phyloP scores from a whole-genome alignment of 1,140 invertebrate species.

The Pseudomyrmex gracilis region DNA sequence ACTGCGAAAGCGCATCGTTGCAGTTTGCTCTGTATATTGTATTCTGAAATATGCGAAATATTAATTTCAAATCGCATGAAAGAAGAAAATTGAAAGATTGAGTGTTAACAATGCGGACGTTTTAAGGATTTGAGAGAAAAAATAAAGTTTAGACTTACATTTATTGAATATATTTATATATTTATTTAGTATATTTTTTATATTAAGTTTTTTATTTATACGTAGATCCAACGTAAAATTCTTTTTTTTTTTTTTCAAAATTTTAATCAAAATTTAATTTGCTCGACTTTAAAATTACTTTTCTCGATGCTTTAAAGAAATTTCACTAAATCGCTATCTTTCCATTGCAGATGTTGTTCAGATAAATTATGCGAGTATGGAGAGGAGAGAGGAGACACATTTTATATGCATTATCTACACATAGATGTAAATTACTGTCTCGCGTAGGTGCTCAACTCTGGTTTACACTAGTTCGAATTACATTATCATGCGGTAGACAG shows the following conservation, averaged over 20 bases:
- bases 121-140: neutral
- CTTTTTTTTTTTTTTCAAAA: neutral
- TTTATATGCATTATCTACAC: constrained; percentile 19
- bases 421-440: constrained; percentile 33
- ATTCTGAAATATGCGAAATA: neutral
- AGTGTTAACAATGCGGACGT: neutral
- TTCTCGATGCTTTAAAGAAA: neutral
- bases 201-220: too few species aligned
- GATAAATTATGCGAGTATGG: constrained; percentile 7
- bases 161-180: too few species aligned
- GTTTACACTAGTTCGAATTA: constrained; percentile 38
- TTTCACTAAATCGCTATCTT: neutral
- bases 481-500: constrained; percentile 38
- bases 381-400: neutral
- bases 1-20: neutral
- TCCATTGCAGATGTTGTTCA: neutral
- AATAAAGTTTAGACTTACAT: neutral
- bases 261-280: neutral
- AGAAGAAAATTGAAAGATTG: neutral
- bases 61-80: neutral
- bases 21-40: neutral
- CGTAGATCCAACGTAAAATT: too few species aligned
- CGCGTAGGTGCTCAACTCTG: constrained; percentile 6
- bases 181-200: too few species aligned
- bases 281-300: neutral